Conservation (phyloP, 2,888 invertebrate genomes). For the Syrphus vitripennis region DNA sequence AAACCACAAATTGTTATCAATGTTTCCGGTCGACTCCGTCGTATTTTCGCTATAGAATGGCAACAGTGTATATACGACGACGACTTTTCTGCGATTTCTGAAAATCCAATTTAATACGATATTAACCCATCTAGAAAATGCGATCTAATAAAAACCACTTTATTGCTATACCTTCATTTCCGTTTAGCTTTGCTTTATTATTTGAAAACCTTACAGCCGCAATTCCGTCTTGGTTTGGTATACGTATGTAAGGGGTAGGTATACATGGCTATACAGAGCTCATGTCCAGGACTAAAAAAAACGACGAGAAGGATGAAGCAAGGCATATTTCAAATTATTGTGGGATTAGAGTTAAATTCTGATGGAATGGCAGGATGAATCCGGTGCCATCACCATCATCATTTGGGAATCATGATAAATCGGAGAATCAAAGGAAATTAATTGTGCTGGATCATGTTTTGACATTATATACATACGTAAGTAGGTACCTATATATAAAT, state of each 20-base stretch:
- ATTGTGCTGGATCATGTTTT: conserved; percentile 4
- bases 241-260: background rate
- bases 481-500: no score
- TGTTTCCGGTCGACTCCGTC: conserved; percentile 28
- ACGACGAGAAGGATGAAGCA: background rate
- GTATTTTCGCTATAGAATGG: conserved; percentile 16
- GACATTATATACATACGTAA: no score
- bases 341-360: conserved; percentile 23
- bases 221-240: conserved; percentile 6
- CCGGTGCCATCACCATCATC: conserved; percentile 21
- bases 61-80: background rate
- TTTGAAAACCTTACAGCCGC: conserved; percentile 6
- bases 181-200: conserved; percentile 29
- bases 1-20: conserved; percentile 34
- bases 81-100: conserved; percentile 26
- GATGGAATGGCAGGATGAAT: conserved; percentile 30
- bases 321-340: conserved; percentile 26
- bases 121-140: conserved; percentile 38
- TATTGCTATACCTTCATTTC: conserved; percentile 30
- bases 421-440: conserved; percentile 19
- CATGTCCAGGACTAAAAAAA: background rate
- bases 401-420: conserved; percentile 28
- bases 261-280: background rate
- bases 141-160: conserved; percentile 33
- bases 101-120: conserved; percentile 37